A percentile compares a stretch with the other conserved stretches of the same genome.
These are phyloP conservation scores for Loripinus fragilis DNA, from an alignment of 2,888 invertebrate species.

Conservation along the genomic window DNA sequence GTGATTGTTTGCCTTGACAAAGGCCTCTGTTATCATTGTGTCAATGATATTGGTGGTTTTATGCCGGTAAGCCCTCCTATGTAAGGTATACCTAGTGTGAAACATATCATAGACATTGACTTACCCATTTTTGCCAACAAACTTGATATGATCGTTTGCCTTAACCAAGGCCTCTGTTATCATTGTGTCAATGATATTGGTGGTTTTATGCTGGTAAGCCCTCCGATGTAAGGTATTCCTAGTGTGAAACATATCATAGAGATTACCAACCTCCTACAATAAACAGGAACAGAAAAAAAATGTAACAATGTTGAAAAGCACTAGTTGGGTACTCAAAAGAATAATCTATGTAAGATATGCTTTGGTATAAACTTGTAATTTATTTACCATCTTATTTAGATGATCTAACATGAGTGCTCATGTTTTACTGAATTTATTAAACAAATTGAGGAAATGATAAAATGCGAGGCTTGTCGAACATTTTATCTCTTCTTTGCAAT, in stretches of 20 bases:
- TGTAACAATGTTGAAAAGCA: too few species aligned
- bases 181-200: conserved; percentile 84
- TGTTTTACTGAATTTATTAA: too few species aligned
- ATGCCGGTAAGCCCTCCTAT: conserved; percentile 85
- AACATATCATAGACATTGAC: conserved; percentile 78
- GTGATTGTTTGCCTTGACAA: conserved; percentile 65
- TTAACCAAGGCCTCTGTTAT: conserved; percentile 76
- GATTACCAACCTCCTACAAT: conserved; percentile 69
- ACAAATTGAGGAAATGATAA: too few species aligned
- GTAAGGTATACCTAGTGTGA: conserved; percentile 70
- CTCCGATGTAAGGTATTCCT: conserved; percentile 71
- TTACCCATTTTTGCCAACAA: conserved; percentile 61
- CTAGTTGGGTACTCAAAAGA: too few species aligned
- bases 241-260: conserved; percentile 79
- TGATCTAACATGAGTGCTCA: too few species aligned
- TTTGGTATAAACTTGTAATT: too few species aligned
- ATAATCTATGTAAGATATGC: too few species aligned
- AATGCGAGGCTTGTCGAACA: too few species aligned
- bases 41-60: conserved; percentile 84
- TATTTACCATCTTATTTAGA: too few species aligned
- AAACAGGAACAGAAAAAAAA: background rate
- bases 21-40: conserved; percentile 83
- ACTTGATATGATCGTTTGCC: too few species aligned
- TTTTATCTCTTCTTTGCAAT: too few species aligned
- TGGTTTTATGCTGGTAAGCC: conserved; percentile 85